phyloP scores from a whole-genome alignment of 1,140 invertebrate species.

The Adelges cooleyi region DNA sequence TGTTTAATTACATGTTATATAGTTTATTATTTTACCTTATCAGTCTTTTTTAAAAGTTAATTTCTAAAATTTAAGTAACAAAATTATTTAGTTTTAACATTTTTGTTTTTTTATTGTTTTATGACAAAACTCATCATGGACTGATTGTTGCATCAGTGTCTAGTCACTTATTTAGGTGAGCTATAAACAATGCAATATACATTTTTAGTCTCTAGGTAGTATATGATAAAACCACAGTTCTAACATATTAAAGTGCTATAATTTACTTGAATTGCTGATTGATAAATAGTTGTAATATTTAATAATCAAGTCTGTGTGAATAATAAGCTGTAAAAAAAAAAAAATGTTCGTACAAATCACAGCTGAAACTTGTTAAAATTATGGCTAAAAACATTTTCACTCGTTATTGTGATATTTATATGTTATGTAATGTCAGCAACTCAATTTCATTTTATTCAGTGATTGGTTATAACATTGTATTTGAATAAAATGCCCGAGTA shows the following conservation, averaged over 20 bases:
- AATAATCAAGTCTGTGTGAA: constrained; percentile 1
- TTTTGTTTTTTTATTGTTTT: constrained; percentile 2
- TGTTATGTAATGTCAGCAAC: background rate
- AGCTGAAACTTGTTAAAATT: no score
- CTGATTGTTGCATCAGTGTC: constrained; percentile 17
- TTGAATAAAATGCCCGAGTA: constrained; percentile 4
- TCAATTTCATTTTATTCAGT: constrained; percentile 14
- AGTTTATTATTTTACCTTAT: background rate
- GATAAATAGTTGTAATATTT: constrained; percentile 3
- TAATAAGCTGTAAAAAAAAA: background rate
- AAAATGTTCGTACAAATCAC: no score
- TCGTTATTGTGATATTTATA: constrained; percentile 13
- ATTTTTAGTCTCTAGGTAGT: background rate
- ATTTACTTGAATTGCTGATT: constrained; percentile 17
- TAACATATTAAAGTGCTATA: constrained; percentile 8
- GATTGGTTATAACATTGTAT: background rate
- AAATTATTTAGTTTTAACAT: constrained; percentile 3
- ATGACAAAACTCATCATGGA: constrained; percentile 1
- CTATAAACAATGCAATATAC: constrained; percentile 6
- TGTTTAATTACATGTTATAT: background rate
- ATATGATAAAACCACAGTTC: background rate
- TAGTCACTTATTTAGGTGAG: constrained; percentile 19
- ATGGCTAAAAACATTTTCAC: no score
- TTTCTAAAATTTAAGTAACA: background rate
- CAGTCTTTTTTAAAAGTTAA: background rate